Base-by-base conservation (phyloP, 2,888 invertebrate genomes). In the Melinaea marsaeus region DNA sequence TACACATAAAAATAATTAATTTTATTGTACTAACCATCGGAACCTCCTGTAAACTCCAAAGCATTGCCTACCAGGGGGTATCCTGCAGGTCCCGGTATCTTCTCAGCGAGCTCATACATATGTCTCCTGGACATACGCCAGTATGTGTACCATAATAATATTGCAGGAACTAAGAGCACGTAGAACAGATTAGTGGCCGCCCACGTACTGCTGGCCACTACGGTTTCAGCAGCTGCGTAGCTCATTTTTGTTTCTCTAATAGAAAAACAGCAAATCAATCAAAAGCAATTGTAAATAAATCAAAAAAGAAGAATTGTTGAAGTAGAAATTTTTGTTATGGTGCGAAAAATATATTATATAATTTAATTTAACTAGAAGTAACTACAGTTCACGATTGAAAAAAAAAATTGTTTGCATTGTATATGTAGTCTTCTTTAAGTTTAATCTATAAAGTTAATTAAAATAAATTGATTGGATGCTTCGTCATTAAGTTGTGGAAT, bases 1-100 rank as follows among this genome's bases (percentile, higher is more conserved):
- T 5, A 5, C 1, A 32, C 32, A 51, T 9, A 51, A 11, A 3
- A 51, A 22, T 51, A 32, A n/a, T 22, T 51, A 51, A n/a, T 13
- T n/a, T 46, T 46, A 9, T 4, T 35, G 7, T 65, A 81, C 90
- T 86, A 89, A 96, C 96, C 92, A 78, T 93, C 92, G 58, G 95
- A 93, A 58, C 93, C 92, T 74, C 96, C 96, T 3, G 94, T 83
- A 63, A 96, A 93, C 68, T 95, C 95, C 48, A 94, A 84, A 2
- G 95, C 94, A 75, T 95, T 95, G 71, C 96, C 96, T 55, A 96
- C 74, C 0, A 96, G 66, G 0, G 96, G 96, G 45, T 92, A 84
- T 47, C 95, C 95, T 2, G 86, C 75, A 0, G 96, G 96, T 71
- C 96, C 96, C 0, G 94, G 93, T 55, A 96, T 79, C 74, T 94